These are phyloP conservation scores for Laothoe populi DNA, from an alignment of 2,888 invertebrate genomes.

Conservation along the genomic window DNA sequence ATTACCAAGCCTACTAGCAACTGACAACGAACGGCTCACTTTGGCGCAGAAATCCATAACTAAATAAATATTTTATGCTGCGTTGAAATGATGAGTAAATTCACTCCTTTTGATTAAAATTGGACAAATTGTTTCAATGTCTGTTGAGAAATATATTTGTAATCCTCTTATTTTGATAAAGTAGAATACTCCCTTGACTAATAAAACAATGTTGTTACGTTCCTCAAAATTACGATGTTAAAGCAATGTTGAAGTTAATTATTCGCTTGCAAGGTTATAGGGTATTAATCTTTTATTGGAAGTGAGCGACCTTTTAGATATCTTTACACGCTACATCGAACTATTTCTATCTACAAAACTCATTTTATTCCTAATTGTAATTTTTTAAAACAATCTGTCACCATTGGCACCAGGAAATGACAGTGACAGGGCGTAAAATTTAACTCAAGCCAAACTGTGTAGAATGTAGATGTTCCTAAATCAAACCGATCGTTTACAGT, in stretches of 20 bases:
- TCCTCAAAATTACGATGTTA: background rate
- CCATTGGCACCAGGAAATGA: no score
- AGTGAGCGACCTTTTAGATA: background rate
- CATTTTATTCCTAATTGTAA: background rate
- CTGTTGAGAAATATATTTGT: conserved; percentile 1
- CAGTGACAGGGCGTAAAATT: no score
- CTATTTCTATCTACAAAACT: no score
- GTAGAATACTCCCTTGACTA: background rate
- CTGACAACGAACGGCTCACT: no score
- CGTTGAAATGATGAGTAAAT: background rate
- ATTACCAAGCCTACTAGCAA: no score
- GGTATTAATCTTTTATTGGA: background rate
- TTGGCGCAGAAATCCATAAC: no score
- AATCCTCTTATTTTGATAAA: conserved; percentile 22
- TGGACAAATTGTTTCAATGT: background rate
- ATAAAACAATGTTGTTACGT: background rate
- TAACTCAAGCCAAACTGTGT: no score
- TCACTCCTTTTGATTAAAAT: background rate
- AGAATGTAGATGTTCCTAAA: no score
- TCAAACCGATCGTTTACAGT: no score
- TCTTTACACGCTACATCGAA: no score
- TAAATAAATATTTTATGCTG: no score
- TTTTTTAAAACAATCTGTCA: no score
- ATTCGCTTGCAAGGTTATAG: background rate
- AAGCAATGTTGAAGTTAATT: background rate